Conservation (phyloP, 1,140 invertebrate species). For the roundworm (Caenorhabditis elegans) region WBcel235 BX284602.5:6554001-6554500, state of each 20-base stretch:
- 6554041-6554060: slow-evolving; percentile 43
- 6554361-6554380: slow-evolving; percentile 44
- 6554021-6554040: not conserved
- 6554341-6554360: not conserved
- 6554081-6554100: slow-evolving; percentile 24
- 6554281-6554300: slow-evolving; percentile 39
- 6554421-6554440: slow-evolving; percentile 42
- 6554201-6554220: slow-evolving; percentile 45
- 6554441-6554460: slow-evolving; percentile 33
- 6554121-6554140: slow-evolving; percentile 22
- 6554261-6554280: not conserved
- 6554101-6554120: slow-evolving; percentile 2
- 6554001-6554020: not conserved
- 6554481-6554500: slow-evolving; percentile 38
- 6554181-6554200: not conserved
- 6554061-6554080: not conserved
- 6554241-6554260: slow-evolving; percentile 3
- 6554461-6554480: slow-evolving; percentile 10
- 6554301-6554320: slow-evolving; percentile 42
- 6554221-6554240: slow-evolving; percentile 43
- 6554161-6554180: not conserved
- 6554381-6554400: slow-evolving; percentile 46
- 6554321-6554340: not conserved
- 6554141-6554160: slow-evolving; percentile 13
- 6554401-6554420: slow-evolving; percentile 34